Percentiles rank a stretch among this genome's conserved stretches.
phyloP scores from a whole-genome alignment of 2,797 vertebrate genomes.

The Halcyon smyrnensis region DNA sequence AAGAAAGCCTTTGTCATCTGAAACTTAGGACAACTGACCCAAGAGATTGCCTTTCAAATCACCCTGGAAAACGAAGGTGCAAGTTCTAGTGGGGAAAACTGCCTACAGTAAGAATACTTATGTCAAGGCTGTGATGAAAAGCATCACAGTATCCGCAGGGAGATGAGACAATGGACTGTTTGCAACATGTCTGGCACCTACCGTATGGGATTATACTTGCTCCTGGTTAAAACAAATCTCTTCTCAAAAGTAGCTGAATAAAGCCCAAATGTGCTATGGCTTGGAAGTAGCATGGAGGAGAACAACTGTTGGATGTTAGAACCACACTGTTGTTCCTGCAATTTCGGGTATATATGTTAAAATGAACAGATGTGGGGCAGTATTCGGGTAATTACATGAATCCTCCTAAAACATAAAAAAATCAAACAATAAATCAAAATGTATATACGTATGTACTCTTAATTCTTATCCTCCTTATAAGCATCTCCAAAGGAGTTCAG shows the following conservation, averaged over 20 bases:
- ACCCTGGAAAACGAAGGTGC: not conserved
- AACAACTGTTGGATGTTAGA: not conserved
- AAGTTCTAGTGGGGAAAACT: not conserved
- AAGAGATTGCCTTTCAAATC: not conserved
- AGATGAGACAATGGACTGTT: fast-evolving
- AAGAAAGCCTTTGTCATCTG: not conserved
- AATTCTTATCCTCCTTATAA: not conserved
- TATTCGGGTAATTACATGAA: not conserved
- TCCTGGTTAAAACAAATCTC: not conserved
- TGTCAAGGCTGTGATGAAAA: not conserved
- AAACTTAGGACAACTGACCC: not conserved
- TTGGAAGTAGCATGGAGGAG: not conserved
- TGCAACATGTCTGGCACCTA: not conserved
- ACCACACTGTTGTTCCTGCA: not conserved
- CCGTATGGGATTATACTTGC: not conserved
- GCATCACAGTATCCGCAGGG: not conserved
- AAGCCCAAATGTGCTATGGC: not conserved
- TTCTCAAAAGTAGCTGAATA: not conserved
- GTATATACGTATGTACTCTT: fast-evolving
- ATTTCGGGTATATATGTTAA: not conserved
- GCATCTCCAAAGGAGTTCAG: not conserved
- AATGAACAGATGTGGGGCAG: not conserved
- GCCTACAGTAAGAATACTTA: not conserved
- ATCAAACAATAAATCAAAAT: not conserved
- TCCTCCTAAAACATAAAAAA: not conserved